Evolutionary conservation across 2,797 vertebrate species (phyloP).

Genomic region (Sebastes reedi): DNA sequence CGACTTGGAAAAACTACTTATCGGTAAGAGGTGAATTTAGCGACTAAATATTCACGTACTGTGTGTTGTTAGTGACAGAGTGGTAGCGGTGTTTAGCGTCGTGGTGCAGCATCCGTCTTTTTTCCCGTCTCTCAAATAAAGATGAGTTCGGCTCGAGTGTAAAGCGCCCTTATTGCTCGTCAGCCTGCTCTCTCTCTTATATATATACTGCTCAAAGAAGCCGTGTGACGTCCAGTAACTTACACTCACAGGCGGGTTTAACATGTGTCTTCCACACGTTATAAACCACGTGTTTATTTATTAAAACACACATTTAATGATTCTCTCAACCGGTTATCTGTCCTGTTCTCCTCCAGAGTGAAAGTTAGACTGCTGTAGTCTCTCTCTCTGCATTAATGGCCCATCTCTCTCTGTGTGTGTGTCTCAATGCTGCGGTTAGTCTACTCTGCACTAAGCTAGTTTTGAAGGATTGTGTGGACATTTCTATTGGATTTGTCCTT

Average conservation of each 20-base stretch:
- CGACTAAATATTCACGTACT: slow-evolving; percentile 79
- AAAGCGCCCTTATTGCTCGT: slow-evolving; percentile 80
- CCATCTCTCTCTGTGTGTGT: slow-evolving; percentile 47
- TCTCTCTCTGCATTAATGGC: slow-evolving; percentile 44
- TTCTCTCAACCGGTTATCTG: slow-evolving; percentile 4
- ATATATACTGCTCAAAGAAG: slow-evolving; percentile 51
- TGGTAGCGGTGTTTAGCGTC: slow-evolving; percentile 63
- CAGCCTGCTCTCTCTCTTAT: slow-evolving; percentile 57
- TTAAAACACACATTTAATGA: not conserved
- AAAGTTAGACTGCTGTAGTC: slow-evolving; percentile 79
- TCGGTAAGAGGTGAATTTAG: slow-evolving; percentile 85
- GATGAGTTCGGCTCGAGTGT: slow-evolving; percentile 82
- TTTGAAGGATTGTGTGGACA: slow-evolving; percentile 37
- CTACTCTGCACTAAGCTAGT: not conserved
- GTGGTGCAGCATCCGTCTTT: slow-evolving; percentile 76
- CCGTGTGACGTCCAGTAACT: slow-evolving; percentile 85
- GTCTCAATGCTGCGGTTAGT: slow-evolving; percentile 57
- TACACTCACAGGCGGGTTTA: slow-evolving; percentile 74
- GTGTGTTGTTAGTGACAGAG: slow-evolving; percentile 63
- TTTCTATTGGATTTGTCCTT: slow-evolving; percentile 24
- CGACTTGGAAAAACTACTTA: slow-evolving; percentile 89
- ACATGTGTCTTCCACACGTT: slow-evolving; percentile 66
- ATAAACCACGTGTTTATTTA: slow-evolving; percentile 16
- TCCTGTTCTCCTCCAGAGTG: slow-evolving; percentile 58
- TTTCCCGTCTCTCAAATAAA: slow-evolving; percentile 87